phyloP scores from a whole-genome alignment of 2,888 invertebrate species.

The Archaeoteleia sp. region DNA sequence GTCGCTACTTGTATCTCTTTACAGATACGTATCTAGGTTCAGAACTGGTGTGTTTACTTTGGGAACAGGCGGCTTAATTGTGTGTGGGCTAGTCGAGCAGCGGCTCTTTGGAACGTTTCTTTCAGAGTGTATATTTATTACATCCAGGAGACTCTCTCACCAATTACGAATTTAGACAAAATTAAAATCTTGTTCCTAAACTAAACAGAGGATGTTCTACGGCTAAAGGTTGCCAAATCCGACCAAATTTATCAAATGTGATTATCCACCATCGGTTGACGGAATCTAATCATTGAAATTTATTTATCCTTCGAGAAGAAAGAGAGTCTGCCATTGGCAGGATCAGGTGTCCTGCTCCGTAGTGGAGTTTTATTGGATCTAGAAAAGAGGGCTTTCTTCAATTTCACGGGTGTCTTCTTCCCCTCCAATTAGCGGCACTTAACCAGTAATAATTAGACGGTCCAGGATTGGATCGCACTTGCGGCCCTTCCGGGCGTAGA shows the following conservation, averaged over 20 bases:
- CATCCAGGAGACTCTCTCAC: too few species aligned
- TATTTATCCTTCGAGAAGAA: conserved; percentile 19
- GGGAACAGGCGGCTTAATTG: conserved; percentile 6
- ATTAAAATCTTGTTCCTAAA: too few species aligned
- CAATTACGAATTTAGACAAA: too few species aligned
- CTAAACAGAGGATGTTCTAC: too few species aligned
- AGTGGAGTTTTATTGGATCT: conserved; percentile 33
- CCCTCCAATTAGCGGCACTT: conserved; percentile 71
- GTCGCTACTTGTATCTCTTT: conserved; percentile 1
- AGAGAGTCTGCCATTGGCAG: conserved; percentile 18
- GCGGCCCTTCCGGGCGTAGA: conserved; percentile 63
- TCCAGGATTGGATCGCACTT: conserved; percentile 62
- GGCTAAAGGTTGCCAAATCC: too few species aligned
- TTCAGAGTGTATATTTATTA: not conserved
- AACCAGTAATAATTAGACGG: conserved; percentile 72
- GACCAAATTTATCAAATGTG: too few species aligned
- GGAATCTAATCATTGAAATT: not conserved
- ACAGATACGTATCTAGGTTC: conserved; percentile 33
- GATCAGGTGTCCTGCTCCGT: conserved; percentile 41
- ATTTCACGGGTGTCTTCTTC: conserved; percentile 69
- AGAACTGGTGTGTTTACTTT: conserved; percentile 1
- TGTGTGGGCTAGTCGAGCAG: not conserved
- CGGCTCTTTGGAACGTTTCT: not conserved
- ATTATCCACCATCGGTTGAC: not conserved
- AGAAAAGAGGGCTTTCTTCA: conserved; percentile 64